phyloP scores from a whole-genome alignment of 2,888 invertebrate genomes.

The Lasioglossum zephyrum region DNA sequence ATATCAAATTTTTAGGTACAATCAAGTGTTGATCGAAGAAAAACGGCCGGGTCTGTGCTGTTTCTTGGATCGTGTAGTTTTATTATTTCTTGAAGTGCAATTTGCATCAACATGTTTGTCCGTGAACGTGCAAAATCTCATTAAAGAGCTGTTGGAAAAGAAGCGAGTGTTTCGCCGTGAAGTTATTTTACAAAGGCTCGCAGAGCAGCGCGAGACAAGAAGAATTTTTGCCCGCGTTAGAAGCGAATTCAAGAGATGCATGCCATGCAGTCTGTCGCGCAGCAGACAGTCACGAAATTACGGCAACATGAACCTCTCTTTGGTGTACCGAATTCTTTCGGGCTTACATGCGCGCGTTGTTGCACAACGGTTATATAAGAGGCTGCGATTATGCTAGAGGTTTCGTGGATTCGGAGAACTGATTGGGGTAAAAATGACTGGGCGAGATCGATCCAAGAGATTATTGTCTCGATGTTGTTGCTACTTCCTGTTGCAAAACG shows the following conservation, averaged over 20 bases:
- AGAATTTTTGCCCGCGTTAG: slow-evolving; percentile 30
- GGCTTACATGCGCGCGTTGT: slow-evolving; percentile 35
- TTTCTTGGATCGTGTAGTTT: too few relatives aligned
- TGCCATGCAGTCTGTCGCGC: slow-evolving; percentile 35
- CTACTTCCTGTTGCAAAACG: slow-evolving; percentile 4
- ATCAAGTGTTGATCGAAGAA: too few relatives aligned
- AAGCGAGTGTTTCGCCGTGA: too few relatives aligned
- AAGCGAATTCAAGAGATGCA: slow-evolving; percentile 31
- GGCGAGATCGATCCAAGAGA: slow-evolving; percentile 5
- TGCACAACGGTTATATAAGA: slow-evolving; percentile 52
- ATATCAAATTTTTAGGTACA: too few relatives aligned
- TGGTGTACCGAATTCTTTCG: slow-evolving; percentile 56
- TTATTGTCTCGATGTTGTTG: slow-evolving; percentile 2
- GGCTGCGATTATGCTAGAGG: slow-evolving; percentile 38
- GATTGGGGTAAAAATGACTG: slow-evolving; percentile 12
- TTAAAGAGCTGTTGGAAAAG: not conserved
- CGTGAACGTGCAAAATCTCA: not conserved
- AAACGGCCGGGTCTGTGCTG: too few relatives aligned
- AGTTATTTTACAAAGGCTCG: not conserved
- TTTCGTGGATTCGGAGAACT: slow-evolving; percentile 54
- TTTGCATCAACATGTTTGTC: not conserved
- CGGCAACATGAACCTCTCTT: slow-evolving; percentile 34
- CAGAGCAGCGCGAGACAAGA: not conserved
- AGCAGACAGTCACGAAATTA: slow-evolving; percentile 35
- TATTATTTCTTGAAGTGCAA: too few relatives aligned